Base-by-base conservation (phyloP, 1,140 invertebrate species). In the Calliopsis andreniformis region DNA sequence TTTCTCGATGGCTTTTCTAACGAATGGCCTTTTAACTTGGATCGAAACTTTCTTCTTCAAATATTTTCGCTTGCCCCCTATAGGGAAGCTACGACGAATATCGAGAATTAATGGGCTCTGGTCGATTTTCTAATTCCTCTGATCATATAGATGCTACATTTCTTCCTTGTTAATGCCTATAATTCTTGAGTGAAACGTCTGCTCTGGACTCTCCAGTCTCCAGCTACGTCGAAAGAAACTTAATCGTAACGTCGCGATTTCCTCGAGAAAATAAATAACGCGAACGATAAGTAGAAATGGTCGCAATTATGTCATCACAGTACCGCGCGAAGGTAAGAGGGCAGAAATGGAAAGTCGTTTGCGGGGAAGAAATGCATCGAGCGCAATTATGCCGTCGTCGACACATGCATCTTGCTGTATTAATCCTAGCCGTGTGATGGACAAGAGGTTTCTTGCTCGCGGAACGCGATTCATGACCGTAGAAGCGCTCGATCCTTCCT, bases 331-430 rank as follows among this genome's bases (percentile, higher is more conserved):
- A 18, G n/a, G 25, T 20, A 49, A 56, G 0, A 20, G 18, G 30
- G 45, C 14, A 64, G 59, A 72, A 64, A 72, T 63, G 56, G 53
- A 64, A 53, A 80, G 71, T 70, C 23, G 64, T 82, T 80, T 64
- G 53, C 59, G 45, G 8, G 14, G 47, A 55, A 64, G 59, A 53
- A 55, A 72, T 30, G 3, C 47, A 5, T 39, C 35, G 20, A 14
- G 14, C 42, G 30, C 72, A 75, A 66, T 67, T 68, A 67, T 68
- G 39, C 30, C 53, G 16, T 68, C 42, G 49, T 47, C 43, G 39
- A 32, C 61, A 56, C 53, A 75, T 75, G 53, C 53, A 68, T 23
- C 25, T 28, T 45, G 20, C 39, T 35, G 42, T 68, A 68, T 75
- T 66, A 68, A 67, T 67, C 63, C 51, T 68, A 47, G 62, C n/a